Percentiles rank a stretch among this genome's conserved stretches.
Conservation (phyloP, 2,888 invertebrate genomes). For the Matsumyia berberina region DNA sequence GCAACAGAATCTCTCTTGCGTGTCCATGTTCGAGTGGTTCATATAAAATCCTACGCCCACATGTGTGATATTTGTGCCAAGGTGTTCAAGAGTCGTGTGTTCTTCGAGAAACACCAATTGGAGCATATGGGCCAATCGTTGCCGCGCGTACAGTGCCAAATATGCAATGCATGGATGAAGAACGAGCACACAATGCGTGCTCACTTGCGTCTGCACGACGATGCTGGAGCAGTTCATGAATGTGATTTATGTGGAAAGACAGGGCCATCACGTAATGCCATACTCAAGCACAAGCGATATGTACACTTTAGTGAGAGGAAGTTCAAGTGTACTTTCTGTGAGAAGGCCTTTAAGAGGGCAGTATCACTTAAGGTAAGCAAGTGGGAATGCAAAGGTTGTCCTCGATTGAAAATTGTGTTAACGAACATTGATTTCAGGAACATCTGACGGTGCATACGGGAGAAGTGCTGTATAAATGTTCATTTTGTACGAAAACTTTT, state of each 20-base stretch:
- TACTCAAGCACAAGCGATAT: slow-evolving; percentile 78
- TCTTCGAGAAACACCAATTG: slow-evolving; percentile 77
- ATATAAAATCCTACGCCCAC: slow-evolving; percentile 75
- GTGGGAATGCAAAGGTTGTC: too few relatives aligned
- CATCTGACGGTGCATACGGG: slow-evolving; percentile 78
- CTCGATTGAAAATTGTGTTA: neutral
- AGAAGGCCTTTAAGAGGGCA: slow-evolving; percentile 78
- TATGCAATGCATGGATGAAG: slow-evolving; percentile 78
- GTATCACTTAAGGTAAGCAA: slow-evolving; percentile 73
- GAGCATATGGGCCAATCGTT: slow-evolving; percentile 76
- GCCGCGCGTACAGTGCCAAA: slow-evolving; percentile 76
- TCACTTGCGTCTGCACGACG: slow-evolving; percentile 76
- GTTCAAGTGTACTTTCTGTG: slow-evolving; percentile 77
- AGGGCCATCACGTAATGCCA: slow-evolving; percentile 77
- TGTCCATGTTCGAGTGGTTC: slow-evolving; percentile 76
- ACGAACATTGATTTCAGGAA: slow-evolving; percentile 67
- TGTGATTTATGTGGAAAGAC: slow-evolving; percentile 77
- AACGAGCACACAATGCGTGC: slow-evolving; percentile 77
- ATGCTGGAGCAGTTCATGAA: slow-evolving; percentile 71
- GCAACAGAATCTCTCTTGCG: slow-evolving; percentile 75
- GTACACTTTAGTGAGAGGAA: slow-evolving; percentile 77
- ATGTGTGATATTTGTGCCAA: slow-evolving; percentile 78
- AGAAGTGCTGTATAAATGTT: slow-evolving; percentile 77
- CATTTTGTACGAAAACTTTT: slow-evolving; percentile 78
- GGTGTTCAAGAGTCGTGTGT: slow-evolving; percentile 76